Evolutionary conservation across 2,888 invertebrate species (phyloP), one percentile per base, ranked within the genome.

Genomic region (Trissonchulus latispiculum): DNA sequence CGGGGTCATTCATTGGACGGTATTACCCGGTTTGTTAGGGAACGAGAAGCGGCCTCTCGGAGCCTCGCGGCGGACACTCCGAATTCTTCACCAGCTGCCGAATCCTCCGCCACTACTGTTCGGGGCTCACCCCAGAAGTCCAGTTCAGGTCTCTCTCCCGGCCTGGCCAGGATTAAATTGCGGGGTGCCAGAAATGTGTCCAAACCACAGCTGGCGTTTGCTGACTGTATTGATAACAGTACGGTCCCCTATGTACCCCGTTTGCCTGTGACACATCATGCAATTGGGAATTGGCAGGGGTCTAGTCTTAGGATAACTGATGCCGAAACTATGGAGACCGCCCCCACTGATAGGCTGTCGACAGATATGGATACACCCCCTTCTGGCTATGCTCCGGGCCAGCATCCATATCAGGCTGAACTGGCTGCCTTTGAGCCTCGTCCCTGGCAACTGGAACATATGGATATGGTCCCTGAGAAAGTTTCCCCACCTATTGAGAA

Each of bases 401-500:
- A 74, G 3, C 79, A 81, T 76, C 81, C 81, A 0, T 81, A 81
- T 68, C 72, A 76, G 1, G 74, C 76, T 3, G 81, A 81, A 74
- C 61, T 80, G 28, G 76, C 78, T 0, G 74, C 76, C 64, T 79
- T 78, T 70, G 75, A 75, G 67, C 74, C 76, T 15, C 77, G 18
- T 72, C 72, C 32, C 33, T 71, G 31, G 36, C 67, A 61, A 35
- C 75, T 72, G 32, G n/a, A n/a, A n/a, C n/a, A n/a, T n/a, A n/a
- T n/a, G n/a, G n/a, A n/a, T n/a, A n/a, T n/a, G n/a, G n/a, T 32
- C 8, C 59, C 71, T 8, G 3, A 3, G 31, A 32, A 8, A 28
- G 61, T 70, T 28, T 3, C 62, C 0, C 80, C 85, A 66, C 78
- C 85, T 0, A 75, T 91, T 0, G 86, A 87, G 0, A 86, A 89